Evolutionary conservation across 2,888 invertebrate genomes (phyloP).

Genomic region (Callyntrura guangdongensis): DNA sequence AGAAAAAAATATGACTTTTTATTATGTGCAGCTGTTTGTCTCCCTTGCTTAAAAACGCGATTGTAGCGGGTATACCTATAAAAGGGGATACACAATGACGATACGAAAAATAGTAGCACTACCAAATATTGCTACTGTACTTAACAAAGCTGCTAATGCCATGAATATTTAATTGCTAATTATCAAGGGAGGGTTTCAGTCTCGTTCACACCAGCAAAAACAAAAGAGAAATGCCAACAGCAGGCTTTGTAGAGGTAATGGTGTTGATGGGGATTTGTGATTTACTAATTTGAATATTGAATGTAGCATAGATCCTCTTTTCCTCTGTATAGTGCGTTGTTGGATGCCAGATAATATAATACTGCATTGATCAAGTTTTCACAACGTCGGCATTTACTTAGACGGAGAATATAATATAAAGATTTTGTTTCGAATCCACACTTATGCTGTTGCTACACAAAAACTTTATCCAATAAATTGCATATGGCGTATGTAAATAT

Average conservation of each 20-base stretch:
- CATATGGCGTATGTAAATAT: no score
- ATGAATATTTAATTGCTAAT: slow-evolving; percentile 76
- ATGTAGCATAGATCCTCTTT: slow-evolving; percentile 57
- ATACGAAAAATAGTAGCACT: slow-evolving; percentile 17
- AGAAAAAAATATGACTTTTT: neutral
- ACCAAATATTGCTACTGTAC: slow-evolving; percentile 63
- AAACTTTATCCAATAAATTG: no score
- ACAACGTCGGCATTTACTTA: no score
- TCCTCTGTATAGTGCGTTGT: neutral
- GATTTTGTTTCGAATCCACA: no score
- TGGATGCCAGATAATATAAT: neutral
- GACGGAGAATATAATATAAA: no score
- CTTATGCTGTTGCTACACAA: no score
- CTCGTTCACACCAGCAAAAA: slow-evolving; percentile 42
- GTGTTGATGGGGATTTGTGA: slow-evolving; percentile 38
- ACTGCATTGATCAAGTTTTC: no score
- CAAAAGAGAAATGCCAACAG: neutral
- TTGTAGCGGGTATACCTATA: neutral
- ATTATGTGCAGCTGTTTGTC: neutral
- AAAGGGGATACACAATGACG: neutral
- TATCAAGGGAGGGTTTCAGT: slow-evolving; percentile 58
- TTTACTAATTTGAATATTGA: slow-evolving; percentile 67
- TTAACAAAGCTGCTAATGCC: slow-evolving; percentile 61
- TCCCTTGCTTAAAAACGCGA: neutral
- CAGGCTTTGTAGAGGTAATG: neutral